Conservation (phyloP, 2,797 vertebrate species). For the Melanotaenia pygmaea region DNA sequence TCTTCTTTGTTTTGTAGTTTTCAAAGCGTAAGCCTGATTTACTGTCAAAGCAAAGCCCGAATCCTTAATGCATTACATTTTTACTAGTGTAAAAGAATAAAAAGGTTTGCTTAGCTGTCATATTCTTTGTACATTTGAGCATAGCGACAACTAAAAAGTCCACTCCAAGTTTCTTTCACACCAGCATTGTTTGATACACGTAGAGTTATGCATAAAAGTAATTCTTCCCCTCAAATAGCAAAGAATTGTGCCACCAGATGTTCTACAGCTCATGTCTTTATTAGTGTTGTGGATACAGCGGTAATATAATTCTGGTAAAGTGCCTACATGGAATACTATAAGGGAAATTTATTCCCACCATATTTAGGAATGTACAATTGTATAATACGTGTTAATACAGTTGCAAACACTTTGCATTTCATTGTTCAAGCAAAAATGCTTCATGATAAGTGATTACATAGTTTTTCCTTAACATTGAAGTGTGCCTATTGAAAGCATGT, state of each 20-base stretch:
- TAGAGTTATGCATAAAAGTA: slow-evolving; percentile 35
- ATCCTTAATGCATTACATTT: too few species aligned
- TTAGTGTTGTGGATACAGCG: slow-evolving; percentile 74
- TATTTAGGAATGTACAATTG: slow-evolving; percentile 65
- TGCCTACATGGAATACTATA: slow-evolving; percentile 66
- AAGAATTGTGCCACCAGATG: slow-evolving; percentile 32
- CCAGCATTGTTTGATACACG: slow-evolving; percentile 5
- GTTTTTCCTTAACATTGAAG: slow-evolving; percentile 30
- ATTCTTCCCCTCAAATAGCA: slow-evolving; percentile 30
- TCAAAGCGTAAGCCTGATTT: too few species aligned
- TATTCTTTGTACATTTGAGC: not conserved
- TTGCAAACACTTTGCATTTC: slow-evolving; percentile 55
- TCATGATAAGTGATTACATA: slow-evolving; percentile 41
- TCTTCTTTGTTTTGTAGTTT: too few species aligned
- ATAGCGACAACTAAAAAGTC: slow-evolving; percentile 10
- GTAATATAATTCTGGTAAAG: slow-evolving; percentile 73
- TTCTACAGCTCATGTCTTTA: slow-evolving; percentile 75
- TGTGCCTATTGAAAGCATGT: slow-evolving; percentile 43
- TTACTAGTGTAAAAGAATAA: too few species aligned
- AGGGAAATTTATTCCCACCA: slow-evolving; percentile 50
- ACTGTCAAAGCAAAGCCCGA: too few species aligned
- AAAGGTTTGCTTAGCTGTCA: too few species aligned
- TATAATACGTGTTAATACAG: slow-evolving; percentile 52
- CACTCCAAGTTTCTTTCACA: slow-evolving; percentile 31
- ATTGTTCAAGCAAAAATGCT: slow-evolving; percentile 51